Conservation (phyloP, 1,140 invertebrate species). For the Plectus sambesii region DNA sequence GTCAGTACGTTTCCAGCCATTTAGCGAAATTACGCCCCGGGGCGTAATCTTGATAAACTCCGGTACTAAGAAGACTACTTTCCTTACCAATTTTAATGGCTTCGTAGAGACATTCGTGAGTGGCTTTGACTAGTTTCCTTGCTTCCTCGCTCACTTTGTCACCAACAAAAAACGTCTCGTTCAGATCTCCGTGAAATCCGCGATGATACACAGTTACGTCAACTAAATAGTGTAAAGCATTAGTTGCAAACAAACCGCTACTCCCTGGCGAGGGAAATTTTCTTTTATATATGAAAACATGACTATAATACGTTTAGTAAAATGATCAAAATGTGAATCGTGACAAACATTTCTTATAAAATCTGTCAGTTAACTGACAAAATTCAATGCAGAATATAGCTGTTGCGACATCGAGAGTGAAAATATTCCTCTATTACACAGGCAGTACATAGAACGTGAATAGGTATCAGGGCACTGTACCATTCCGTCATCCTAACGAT, state of each 20-base stretch:
- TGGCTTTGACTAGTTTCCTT: conserved; percentile 71
- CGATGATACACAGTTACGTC: conserved; percentile 95
- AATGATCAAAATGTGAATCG: too few relatives aligned
- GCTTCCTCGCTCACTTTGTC: conserved; percentile 65
- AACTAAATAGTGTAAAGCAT: conserved; percentile 54
- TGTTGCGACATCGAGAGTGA: too few relatives aligned
- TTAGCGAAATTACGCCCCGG: too few relatives aligned
- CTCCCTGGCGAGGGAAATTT: conserved; percentile 1
- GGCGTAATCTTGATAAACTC: too few relatives aligned
- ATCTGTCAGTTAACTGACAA: conserved; percentile 6
- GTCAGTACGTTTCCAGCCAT: too few relatives aligned
- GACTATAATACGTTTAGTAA: neutral
- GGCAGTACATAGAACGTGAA: too few relatives aligned
- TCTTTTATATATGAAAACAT: conserved; percentile 1
- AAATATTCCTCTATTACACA: too few relatives aligned
- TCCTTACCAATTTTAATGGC: conserved; percentile 74
- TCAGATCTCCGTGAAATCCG: conserved; percentile 93
- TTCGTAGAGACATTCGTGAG: conserved; percentile 80
- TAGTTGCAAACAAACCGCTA: conserved; percentile 8
- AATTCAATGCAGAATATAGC: neutral
- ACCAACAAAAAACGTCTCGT: conserved; percentile 92
- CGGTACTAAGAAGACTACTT: neutral
- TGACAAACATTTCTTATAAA: conserved; percentile 2
- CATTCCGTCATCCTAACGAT: too few relatives aligned
- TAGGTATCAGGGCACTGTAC: too few relatives aligned